Evolutionary conservation across 2,797 vertebrate species (phyloP).

Genomic region (Myotis findleyi): DNA sequence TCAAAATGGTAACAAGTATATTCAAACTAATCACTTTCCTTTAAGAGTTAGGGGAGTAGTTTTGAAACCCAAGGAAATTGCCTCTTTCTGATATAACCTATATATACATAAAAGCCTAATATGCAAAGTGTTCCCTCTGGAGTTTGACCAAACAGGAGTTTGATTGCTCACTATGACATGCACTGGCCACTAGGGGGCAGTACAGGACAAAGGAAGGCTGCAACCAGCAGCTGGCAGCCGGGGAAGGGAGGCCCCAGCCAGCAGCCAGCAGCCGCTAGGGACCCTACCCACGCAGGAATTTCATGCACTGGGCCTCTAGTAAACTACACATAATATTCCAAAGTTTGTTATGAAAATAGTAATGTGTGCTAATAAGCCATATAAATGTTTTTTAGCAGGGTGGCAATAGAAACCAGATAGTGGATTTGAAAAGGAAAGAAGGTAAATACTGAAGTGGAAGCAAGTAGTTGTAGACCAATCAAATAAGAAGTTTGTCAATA

Average conservation of each 20-base stretch:
- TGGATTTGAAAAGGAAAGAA: background rate
- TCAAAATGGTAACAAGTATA: conserved; percentile 18
- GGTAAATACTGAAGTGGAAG: background rate
- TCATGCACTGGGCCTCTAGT: too few species aligned
- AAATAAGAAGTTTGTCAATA: background rate
- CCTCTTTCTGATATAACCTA: background rate
- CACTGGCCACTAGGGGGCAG: too few species aligned
- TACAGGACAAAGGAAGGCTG: too few species aligned
- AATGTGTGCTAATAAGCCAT: background rate
- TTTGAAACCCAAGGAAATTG: conserved; percentile 1
- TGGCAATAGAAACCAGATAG: background rate
- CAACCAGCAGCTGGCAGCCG: too few species aligned
- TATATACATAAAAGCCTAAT: too few species aligned
- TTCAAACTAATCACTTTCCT: conserved; percentile 20
- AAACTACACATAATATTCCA: background rate
- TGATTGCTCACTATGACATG: too few species aligned
- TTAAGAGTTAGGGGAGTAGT: background rate
- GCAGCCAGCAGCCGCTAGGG: too few species aligned
- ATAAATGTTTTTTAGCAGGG: background rate
- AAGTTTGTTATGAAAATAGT: conserved; percentile 4
- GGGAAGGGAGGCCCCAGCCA: too few species aligned
- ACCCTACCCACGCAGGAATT: too few species aligned
- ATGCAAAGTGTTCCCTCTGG: too few species aligned
- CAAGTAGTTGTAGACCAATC: background rate
- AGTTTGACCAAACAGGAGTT: too few species aligned